Evolutionary conservation across 2,797 vertebrate species (phyloP).

Genomic region (Falco concolor): DNA sequence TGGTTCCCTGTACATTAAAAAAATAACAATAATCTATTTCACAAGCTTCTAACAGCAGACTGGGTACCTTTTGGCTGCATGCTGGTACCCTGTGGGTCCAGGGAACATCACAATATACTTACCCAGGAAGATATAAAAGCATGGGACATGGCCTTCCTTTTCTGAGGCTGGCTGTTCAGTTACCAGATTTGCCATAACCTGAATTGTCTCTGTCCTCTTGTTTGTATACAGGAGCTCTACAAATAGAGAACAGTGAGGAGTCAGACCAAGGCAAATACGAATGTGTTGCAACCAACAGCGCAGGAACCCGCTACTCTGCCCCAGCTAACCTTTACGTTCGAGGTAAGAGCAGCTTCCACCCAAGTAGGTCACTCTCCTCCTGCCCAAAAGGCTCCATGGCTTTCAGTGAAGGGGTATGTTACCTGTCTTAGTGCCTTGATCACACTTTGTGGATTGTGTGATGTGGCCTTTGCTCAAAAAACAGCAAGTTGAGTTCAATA

Average conservation of each 20-base stretch:
- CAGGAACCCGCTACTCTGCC: constrained; percentile 94
- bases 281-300: constrained; percentile 94
- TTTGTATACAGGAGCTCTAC: constrained; percentile 87
- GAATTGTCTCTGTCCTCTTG: constrained; percentile 53
- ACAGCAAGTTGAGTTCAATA: background rate
- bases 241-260: constrained; percentile 97
- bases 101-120: background rate
- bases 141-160: background rate
- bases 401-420: background rate
- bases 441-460: background rate
- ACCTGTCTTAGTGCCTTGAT: background rate
- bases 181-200: constrained; percentile 16
- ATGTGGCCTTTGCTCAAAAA: background rate
- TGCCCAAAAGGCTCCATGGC: background rate
- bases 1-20: constrained; percentile 2
- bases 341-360: constrained; percentile 82
- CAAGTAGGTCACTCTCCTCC: background rate
- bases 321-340: constrained; percentile 96
- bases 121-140: background rate
- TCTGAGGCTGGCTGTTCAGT: background rate
- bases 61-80: constrained; percentile 18
- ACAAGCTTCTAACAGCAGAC: background rate
- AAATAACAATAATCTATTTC: background rate
- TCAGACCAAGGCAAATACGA: constrained; percentile 99
- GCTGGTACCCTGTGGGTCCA: constrained; percentile 1